Evolutionary conservation across 2,797 vertebrate species (phyloP), one percentile per base, ranked within the genome.

Genomic region (Rhinogobio ventralis): DNA sequence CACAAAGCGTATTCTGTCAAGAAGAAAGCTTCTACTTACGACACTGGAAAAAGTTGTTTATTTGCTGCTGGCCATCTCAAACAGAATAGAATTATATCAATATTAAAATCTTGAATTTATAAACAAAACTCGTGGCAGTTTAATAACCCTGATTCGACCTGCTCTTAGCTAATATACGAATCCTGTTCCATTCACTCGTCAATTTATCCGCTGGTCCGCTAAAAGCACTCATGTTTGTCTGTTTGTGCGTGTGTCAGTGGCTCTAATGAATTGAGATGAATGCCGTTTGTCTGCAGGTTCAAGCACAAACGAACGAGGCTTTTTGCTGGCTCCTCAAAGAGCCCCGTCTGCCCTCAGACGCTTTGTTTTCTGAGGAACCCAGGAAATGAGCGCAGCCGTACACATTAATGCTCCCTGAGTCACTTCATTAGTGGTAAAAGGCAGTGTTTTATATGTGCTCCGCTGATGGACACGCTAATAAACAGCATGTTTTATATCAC

Each of bases 241-340:
- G 53, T 71, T 7, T 72, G 66, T 14, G 71, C 0, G 64, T 8
- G 42, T 49, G 36, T 66, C 42, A 23, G 60, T 11, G 94, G 90
- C 95, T 94, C 93, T 95, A 92, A 90, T 92, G 93, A 93, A 94
- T 92, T 90, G 91, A 95, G 94, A 95, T 95, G 95, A 95, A 95
- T 92, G 92, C 92, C 92, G 90, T 91, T 90, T 87, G 90, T 92
- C 89, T 91, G 89, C 89, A 93, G 90, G 90, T 94, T 82, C 92
- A 93, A 94, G 92, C 94, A 91, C 94, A 94, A 77, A 25, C 33
- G 94, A 95, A 95, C 94, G 92, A 90, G 92, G 93, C 95, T 95
- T 93, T 95, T 95, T 92, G 92, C 92, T 94, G 92, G 90, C 90
- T 80, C 91, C 89, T 88, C 91, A 46, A 46, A 78, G 19, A 64